Evolutionary conservation across 2,888 invertebrate genomes (phyloP), one percentile per base, ranked within the genome.

Genomic region (Frankliniella fusca): DNA sequence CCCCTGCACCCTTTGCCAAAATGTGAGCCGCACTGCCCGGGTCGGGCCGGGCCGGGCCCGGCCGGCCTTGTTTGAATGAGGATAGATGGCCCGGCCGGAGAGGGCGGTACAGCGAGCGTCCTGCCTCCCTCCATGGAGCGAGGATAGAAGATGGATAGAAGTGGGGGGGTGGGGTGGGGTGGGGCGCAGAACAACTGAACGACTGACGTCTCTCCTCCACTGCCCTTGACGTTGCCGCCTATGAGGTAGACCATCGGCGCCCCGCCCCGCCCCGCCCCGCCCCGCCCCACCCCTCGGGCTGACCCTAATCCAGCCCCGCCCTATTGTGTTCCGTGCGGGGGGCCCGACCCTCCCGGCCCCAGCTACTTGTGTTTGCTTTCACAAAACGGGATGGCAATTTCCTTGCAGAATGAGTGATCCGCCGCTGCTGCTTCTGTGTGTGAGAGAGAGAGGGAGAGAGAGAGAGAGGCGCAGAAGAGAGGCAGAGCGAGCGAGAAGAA

Each of bases 351-450:
- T 15, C 50, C 50, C 50, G 54, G 7, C 61, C 0, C 10, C 61
- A 54, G 61, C 61, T n/a, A 20, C 20, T n/a, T 61, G 15, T 61
- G 61, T 61, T 61, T 61, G 61, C 61, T 61, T 11, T n/a, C 61
- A 61, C 61, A 61, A 18, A 38, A 38, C 38, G 80, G 48, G 48
- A 80, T 27, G 20, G 48, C 48, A 80, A 80, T 80, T 50, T 48
- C 50, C n/a, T 20, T 23, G 28, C 10, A 80, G 50, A 80, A 50
- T 23, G 50, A 48, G 80, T 48, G 28, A 23, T 15, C 48, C 80
- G 23, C 27, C 20, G 27, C 27, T 27, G 9, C 38, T 8, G 23
- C 15, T 81, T 54, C 61, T 50, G 49, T 27, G 18, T 27, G 20
- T 11, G 48, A 1, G 81, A 3, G 38, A 3, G 38, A 38, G 38